Percentiles rank a stretch among this genome's conserved stretches.
Evolutionary conservation across 2,888 invertebrate species (phyloP).

Genomic region (Hartigia nigra): DNA sequence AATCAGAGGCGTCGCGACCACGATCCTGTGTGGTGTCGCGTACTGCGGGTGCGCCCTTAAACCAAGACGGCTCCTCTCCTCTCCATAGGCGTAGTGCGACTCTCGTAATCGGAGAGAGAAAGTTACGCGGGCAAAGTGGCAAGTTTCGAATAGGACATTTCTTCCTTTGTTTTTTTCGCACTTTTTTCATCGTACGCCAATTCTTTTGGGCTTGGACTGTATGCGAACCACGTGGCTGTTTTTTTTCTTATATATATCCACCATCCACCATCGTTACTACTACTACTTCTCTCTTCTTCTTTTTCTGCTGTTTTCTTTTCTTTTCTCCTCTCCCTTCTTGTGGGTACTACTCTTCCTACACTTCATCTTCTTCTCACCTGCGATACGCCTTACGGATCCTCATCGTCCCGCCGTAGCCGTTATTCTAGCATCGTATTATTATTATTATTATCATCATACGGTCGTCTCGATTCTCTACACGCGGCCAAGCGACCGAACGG

Average conservation of each 20-base stretch:
- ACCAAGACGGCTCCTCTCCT: neutral
- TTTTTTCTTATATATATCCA: neutral
- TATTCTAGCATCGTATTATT: neutral
- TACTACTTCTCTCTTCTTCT: neutral
- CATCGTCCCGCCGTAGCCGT: neutral
- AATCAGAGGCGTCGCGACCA: neutral
- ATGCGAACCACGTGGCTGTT: constrained; percentile 3
- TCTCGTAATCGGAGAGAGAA: neutral
- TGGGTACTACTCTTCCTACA: neutral
- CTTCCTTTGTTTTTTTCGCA: neutral
- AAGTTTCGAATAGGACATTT: neutral
- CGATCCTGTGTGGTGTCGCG: neutral
- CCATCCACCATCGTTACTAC: neutral
- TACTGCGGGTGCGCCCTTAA: neutral
- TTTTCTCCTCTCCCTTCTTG: neutral
- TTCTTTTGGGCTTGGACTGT: neutral
- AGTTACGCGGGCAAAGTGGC: neutral
- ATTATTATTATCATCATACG: neutral
- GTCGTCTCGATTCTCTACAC: neutral
- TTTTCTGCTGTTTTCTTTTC: neutral
- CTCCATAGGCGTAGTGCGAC: neutral
- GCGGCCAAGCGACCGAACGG: neutral
- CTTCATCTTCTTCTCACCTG: neutral
- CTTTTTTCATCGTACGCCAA: neutral
- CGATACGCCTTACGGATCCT: neutral